Percentiles rank a stretch among this genome's conserved stretches.
These are phyloP conservation scores for Mamestra brassicae DNA, from an alignment of 2,888 invertebrate genomes.

Conservation along the genomic window DNA sequence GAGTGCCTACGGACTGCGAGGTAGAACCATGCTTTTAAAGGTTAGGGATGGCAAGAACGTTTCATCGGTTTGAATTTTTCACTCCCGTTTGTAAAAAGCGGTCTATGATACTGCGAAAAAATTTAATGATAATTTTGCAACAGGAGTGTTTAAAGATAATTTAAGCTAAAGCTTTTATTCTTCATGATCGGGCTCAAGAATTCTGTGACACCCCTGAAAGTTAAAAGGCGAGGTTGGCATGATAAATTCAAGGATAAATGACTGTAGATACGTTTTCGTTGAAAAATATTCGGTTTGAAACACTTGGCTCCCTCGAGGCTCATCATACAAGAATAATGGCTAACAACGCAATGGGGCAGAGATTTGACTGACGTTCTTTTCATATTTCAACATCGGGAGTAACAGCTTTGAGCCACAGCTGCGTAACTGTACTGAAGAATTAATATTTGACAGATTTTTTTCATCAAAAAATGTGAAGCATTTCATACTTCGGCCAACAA, in stretches of 20 bases:
- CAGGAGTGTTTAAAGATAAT: background rate
- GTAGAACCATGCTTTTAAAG: conserved; percentile 35
- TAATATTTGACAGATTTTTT: background rate
- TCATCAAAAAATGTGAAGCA: background rate
- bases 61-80: background rate
- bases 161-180: background rate
- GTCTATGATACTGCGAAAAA: background rate
- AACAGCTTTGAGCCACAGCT: conserved; percentile 7
- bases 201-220: conserved; percentile 53
- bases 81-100: background rate
- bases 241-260: conserved; percentile 70
- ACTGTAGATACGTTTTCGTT: conserved; percentile 60
- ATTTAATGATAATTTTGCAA: background rate
- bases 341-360: conserved; percentile 38
- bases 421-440: background rate
- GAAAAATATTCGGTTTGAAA: conserved; percentile 64
- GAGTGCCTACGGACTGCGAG: conserved; percentile 57
- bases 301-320: conserved; percentile 52
- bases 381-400: conserved; percentile 34
- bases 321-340: conserved; percentile 58
- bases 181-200: background rate
- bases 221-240: conserved; percentile 54
- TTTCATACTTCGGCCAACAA: no score
- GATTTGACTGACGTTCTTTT: conserved; percentile 51
- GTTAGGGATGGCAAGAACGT: conserved; percentile 47